Conservation (phyloP, 2,797 vertebrate species). For the Aythya fuligula region DNA sequence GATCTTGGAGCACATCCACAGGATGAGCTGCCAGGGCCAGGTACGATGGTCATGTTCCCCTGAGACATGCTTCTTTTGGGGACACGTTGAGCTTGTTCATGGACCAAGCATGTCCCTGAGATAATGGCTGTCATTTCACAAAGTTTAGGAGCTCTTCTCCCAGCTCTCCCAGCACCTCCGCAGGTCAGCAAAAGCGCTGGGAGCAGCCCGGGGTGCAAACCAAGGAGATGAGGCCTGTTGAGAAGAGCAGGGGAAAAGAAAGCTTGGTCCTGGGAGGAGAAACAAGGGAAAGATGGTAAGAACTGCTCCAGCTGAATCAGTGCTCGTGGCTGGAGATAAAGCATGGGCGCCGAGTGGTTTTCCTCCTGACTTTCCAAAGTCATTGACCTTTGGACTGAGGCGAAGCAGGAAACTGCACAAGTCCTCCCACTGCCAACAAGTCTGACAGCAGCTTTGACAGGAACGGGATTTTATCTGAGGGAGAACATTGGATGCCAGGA, state of each 20-base stretch:
- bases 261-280: background rate
- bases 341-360: background rate
- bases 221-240: background rate
- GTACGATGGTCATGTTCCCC: background rate
- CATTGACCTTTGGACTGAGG: constrained; percentile 47
- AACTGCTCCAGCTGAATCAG: background rate
- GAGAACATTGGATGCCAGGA: background rate
- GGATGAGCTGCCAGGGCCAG: background rate
- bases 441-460: background rate
- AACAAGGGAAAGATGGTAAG: background rate
- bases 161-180: background rate
- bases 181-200: background rate
- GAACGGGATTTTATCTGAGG: background rate
- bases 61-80: background rate
- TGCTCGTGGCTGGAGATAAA: constrained; percentile 28
- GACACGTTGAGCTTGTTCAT: background rate
- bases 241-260: background rate
- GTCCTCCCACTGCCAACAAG: constrained; percentile 5
- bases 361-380: constrained; percentile 41
- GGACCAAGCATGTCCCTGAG: constrained; percentile 25
- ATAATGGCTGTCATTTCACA: background rate
- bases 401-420: constrained; percentile 35
- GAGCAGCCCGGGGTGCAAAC: fast-evolving
- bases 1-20: background rate
- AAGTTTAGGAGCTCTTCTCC: background rate